phyloP scores from a whole-genome alignment of 1,140 invertebrate genomes.

The Scaptomyza hsui region DNA sequence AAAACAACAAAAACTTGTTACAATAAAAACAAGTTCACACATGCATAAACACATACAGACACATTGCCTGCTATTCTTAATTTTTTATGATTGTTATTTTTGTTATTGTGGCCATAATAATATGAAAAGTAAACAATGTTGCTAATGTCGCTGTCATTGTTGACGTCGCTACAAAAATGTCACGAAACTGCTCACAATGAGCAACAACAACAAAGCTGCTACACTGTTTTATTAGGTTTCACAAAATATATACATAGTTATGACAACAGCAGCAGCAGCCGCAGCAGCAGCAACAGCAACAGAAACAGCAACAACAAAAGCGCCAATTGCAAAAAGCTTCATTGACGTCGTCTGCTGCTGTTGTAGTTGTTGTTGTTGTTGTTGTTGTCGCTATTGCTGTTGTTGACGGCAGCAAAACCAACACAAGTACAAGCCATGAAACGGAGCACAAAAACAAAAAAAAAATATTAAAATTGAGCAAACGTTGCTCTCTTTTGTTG shows the following conservation, averaged over 20 bases:
- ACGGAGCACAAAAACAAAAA: conserved; percentile 11
- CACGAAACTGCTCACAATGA: conserved; percentile 67
- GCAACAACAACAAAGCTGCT: conserved; percentile 29
- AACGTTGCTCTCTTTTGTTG: conserved; percentile 36
- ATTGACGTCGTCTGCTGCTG: conserved; percentile 22
- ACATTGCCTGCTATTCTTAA: conserved; percentile 57
- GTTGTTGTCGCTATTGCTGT: conserved; percentile 8
- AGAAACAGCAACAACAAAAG: conserved; percentile 14
- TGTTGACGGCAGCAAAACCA: conserved; percentile 58
- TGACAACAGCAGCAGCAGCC: conserved; percentile 39
- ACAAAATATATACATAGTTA: conserved; percentile 59
- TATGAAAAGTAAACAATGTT: conserved; percentile 76
- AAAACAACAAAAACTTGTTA: conserved; percentile 52
- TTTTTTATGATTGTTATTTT: conserved; percentile 23
- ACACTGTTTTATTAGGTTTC: conserved; percentile 74
- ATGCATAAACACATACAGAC: not conserved
- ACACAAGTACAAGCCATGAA: conserved; percentile 15
- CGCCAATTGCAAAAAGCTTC: conserved; percentile 55
- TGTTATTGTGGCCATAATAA: conserved; percentile 64
- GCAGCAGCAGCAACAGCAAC: conserved; percentile 15
- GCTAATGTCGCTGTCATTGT: conserved; percentile 34
- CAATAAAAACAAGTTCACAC: conserved; percentile 32
- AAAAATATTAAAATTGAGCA: conserved; percentile 17
- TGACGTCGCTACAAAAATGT: conserved; percentile 48
- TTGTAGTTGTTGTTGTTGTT: conserved; percentile 5